A percentile compares a stretch with the other conserved stretches of the same genome.
phyloP scores from a whole-genome alignment of 2,888 invertebrate species.

The Rhorus exstirpatorius region DNA sequence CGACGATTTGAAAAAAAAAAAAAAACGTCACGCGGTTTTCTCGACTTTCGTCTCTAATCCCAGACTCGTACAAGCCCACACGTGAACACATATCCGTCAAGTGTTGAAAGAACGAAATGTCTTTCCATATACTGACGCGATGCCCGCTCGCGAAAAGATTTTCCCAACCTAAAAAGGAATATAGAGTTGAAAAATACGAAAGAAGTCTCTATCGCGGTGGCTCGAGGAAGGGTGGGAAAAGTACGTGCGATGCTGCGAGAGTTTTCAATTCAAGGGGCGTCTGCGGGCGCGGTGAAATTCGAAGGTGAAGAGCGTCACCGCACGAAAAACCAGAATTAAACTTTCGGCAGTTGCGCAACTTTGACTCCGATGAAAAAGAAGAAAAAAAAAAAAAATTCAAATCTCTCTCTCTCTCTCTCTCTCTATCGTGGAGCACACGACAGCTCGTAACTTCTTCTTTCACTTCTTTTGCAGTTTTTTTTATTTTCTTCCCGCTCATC shows the following conservation, averaged over 20 bases:
- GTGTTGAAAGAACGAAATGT: conserved; percentile 11
- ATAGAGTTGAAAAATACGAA: conserved; percentile 24
- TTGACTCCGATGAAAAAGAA: conserved; percentile 77
- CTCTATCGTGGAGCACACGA: conserved; percentile 47
- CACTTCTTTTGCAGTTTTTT: conserved; percentile 69
- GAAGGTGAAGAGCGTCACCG: conserved; percentile 68
- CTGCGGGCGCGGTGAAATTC: conserved; percentile 34
- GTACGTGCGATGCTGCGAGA: conserved; percentile 62
- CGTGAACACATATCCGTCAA: not conserved
- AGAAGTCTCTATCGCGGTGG: conserved; percentile 24
- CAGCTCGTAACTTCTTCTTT: conserved; percentile 49
- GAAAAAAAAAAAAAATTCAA: conserved; percentile 1
- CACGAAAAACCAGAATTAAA: conserved; percentile 77
- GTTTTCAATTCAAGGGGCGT: conserved; percentile 77
- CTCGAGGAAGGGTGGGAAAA: conserved; percentile 23
- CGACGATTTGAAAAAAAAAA: too few relatives aligned
- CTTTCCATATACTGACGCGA: conserved; percentile 5
- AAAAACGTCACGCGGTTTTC: too few relatives aligned
- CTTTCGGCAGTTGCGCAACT: conserved; percentile 79
- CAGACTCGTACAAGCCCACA: too few relatives aligned
- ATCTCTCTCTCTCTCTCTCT: conserved; percentile 69
- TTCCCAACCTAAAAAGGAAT: conserved; percentile 23
- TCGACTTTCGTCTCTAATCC: too few relatives aligned
- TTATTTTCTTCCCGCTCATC: conserved; percentile 42
- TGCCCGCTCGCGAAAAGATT: conserved; percentile 2